These are phyloP conservation scores for Adoxophyes honmai DNA, from an alignment of 1,140 invertebrate species.

Conservation along the genomic window DNA sequence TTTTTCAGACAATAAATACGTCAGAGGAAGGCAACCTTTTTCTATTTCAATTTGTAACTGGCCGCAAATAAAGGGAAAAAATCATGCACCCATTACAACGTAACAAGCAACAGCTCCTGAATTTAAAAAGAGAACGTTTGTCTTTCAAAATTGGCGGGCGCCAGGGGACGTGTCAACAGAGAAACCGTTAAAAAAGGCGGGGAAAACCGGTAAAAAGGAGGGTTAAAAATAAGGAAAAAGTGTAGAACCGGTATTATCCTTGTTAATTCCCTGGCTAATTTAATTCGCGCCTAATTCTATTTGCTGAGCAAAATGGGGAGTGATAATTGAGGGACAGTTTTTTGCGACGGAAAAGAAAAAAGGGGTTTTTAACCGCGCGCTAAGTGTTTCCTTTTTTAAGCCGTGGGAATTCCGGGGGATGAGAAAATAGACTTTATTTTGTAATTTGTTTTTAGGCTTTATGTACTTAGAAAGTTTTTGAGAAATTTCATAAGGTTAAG, in stretches of 20 bases:
- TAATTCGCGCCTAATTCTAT: conserved; percentile 75
- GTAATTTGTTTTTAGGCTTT: no score
- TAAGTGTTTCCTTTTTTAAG: conserved; percentile 11
- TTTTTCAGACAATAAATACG: no score
- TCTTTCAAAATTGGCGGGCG: conserved; percentile 58
- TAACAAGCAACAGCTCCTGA: conserved; percentile 28
- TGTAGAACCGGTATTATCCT: conserved; percentile 62
- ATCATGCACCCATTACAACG: conserved; percentile 8
- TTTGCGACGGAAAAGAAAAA: conserved; percentile 48
- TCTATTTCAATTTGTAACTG: no score
- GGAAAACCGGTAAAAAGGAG: conserved; percentile 21
- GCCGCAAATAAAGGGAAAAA: conserved; percentile 17
- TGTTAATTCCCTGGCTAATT: conserved; percentile 73
- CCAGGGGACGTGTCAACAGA: conserved; percentile 42
- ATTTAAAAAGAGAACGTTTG: conserved; percentile 46
- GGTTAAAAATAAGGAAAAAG: conserved; percentile 59
- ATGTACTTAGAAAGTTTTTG: no score
- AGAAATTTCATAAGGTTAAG: no score
- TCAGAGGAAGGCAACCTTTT: no score
- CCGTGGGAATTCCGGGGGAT: background rate
- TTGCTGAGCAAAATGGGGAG: conserved; percentile 66
- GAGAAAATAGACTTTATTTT: background rate
- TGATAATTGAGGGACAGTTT: conserved; percentile 69
- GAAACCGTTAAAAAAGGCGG: conserved; percentile 52
- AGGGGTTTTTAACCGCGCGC: conserved; percentile 31